phyloP scores from a whole-genome alignment of 2,113 vertebrate species.

The Solea solea region DNA sequence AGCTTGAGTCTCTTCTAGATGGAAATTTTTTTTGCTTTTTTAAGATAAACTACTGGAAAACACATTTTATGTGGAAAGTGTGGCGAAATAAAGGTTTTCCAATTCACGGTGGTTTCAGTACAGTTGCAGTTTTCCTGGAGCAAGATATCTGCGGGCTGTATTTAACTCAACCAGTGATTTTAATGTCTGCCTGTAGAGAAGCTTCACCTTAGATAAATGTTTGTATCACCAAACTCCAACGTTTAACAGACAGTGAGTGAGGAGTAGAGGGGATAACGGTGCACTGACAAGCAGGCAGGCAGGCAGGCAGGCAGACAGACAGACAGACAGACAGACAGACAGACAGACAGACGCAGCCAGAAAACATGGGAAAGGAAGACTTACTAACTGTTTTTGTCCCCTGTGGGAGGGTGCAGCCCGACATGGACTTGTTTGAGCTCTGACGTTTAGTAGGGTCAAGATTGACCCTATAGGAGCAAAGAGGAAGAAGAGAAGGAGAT shows the following conservation, averaged over 20 bases:
- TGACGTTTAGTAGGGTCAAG: constrained; percentile 98
- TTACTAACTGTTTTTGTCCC: constrained; percentile 98
- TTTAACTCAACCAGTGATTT: not conserved
- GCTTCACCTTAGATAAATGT: constrained; percentile 28
- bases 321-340: constrained; percentile 72
- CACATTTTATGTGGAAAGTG: not conserved
- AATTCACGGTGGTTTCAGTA: not conserved
- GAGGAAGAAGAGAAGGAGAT: constrained; percentile 69
- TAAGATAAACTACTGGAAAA: not conserved
- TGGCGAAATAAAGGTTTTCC: not conserved
- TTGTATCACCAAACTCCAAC: constrained; percentile 37
- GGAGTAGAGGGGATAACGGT: constrained; percentile 30
- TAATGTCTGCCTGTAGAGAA: constrained; percentile 24
- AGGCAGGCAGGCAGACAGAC: constrained; percentile 52
- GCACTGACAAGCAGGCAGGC: constrained; percentile 29
- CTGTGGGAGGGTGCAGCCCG: constrained; percentile 93
- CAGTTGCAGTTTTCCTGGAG: not conserved
- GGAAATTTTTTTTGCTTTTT: not conserved
- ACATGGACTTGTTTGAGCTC: constrained; percentile 95
- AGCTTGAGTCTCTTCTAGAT: no score
- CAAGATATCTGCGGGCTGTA: not conserved
- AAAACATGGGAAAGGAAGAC: constrained; percentile 80
- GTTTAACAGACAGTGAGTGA: constrained; percentile 41
- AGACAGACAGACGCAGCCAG: constrained; percentile 71
- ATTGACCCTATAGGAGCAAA: constrained; percentile 88